A percentile compares a stretch with the other conserved stretches of the same genome.
Conservation (phyloP, 2,888 invertebrate species). For the Neoscelio sp. region DNA sequence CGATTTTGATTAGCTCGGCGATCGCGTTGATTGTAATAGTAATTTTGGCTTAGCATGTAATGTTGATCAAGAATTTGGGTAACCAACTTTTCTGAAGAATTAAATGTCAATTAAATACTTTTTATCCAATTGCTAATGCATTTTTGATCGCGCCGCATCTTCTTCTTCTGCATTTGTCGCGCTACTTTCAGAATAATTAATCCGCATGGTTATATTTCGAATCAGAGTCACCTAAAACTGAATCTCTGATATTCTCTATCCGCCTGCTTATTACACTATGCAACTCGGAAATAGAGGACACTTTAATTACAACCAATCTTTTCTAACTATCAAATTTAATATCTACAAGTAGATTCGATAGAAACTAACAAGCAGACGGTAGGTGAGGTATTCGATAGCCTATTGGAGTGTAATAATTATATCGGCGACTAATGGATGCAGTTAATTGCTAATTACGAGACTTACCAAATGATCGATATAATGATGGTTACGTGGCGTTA, state of each 20-base stretch:
- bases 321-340: conserved; percentile 66
- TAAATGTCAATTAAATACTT: conserved; percentile 18
- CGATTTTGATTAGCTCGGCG: too few relatives aligned
- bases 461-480: conserved; percentile 83
- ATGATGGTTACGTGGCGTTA: conserved; percentile 77
- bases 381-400: conserved; percentile 76
- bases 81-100: too few relatives aligned
- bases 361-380: conserved; percentile 73
- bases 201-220: too few relatives aligned
- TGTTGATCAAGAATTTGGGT: too few relatives aligned
- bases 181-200: conserved; percentile 21
- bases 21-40: too few relatives aligned
- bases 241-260: conserved; percentile 12
- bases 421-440: conserved; percentile 83
- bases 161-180: too few relatives aligned
- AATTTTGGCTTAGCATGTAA: too few relatives aligned
- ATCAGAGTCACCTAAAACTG: too few relatives aligned
- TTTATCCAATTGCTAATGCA: conserved; percentile 44
- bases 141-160: conserved; percentile 28
- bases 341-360: conserved; percentile 64
- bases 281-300: conserved; percentile 30
- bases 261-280: background rate
- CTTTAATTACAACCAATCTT: conserved; percentile 47
- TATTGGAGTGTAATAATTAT: conserved; percentile 82
- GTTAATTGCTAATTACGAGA: conserved; percentile 83